Conservation (phyloP, 35 echinoderm and acorn worm genomes). For the Amphiura filiformis region DNA sequence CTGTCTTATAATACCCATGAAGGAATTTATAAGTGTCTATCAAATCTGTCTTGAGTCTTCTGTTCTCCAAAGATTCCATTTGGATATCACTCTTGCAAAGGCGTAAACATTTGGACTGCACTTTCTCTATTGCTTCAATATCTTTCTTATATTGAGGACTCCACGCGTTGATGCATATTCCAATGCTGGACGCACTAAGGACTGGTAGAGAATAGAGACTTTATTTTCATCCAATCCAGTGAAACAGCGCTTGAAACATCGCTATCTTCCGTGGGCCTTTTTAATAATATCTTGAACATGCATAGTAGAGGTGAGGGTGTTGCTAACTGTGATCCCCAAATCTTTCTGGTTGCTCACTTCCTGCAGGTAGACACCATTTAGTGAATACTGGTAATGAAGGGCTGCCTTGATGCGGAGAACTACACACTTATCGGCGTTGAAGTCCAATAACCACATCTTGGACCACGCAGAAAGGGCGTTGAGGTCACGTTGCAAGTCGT, state of each 20-base stretch:
- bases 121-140: neutral
- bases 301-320: neutral
- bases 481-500: conserved; percentile 36
- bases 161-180: neutral
- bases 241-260: too few species aligned
- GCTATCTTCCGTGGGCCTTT: conserved; percentile 3
- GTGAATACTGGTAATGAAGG: neutral
- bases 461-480: conserved; percentile 43
- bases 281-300: conserved; percentile 27
- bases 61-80: neutral
- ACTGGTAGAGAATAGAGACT: neutral
- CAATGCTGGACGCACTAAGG: neutral
- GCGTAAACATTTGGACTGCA: neutral
- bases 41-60: neutral
- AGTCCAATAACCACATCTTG: too few species aligned
- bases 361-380: conserved; percentile 16
- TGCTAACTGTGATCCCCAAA: conserved; percentile 5
- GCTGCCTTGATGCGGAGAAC: conserved; percentile 8
- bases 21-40: neutral
- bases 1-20: neutral
- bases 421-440: conserved; percentile 63
- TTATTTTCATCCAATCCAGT: too few species aligned
- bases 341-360: too few species aligned
- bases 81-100: neutral
- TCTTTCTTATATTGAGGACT: neutral